Evolutionary conservation across 2,113 vertebrate species (phyloP).

Genomic region (Pelvicachromis taeniatus): DNA sequence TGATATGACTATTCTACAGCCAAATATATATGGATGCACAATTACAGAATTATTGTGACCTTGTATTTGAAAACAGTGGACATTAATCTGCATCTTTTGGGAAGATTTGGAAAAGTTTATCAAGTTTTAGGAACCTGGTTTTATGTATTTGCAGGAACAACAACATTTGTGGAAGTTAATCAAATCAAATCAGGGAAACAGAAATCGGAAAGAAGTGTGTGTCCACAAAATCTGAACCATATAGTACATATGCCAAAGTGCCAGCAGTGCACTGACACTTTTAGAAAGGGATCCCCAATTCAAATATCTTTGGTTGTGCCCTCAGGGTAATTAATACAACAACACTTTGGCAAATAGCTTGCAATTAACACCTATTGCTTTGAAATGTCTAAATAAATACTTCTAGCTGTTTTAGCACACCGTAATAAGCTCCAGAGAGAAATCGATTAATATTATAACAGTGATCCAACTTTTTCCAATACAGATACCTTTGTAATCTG

Average conservation of each 20-base stretch:
- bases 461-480: not conserved
- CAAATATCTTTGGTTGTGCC: not conserved
- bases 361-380: not conserved
- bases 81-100: not conserved
- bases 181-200: not conserved
- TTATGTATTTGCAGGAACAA: not conserved
- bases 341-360: not conserved
- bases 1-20: not conserved
- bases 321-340: not conserved
- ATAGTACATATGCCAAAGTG: not conserved
- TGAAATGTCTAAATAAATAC: not conserved
- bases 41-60: not conserved
- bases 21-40: not conserved
- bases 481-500: not conserved
- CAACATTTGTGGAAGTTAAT: not conserved
- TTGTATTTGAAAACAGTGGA: not conserved
- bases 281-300: not conserved
- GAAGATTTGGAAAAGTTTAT: not conserved
- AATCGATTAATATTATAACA: not conserved
- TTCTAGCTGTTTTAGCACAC: not conserved
- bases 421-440: not conserved
- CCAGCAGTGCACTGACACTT: not conserved
- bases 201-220: not conserved
- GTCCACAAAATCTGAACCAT: not conserved
- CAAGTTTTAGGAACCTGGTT: not conserved